Base-by-base conservation (phyloP, 1,140 invertebrate genomes). In the Drosophila cardini region DNA sequence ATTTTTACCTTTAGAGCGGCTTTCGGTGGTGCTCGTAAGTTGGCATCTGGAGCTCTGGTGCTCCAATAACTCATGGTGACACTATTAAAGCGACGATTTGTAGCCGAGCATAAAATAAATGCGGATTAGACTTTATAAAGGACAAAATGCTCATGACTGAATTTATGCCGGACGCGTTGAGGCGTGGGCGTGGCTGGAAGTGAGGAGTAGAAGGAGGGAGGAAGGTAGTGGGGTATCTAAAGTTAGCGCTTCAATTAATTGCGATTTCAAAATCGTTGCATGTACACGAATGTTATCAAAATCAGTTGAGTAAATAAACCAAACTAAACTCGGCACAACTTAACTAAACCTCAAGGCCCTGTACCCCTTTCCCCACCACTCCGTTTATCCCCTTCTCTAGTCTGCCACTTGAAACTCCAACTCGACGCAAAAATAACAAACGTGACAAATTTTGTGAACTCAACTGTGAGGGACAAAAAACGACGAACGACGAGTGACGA, bases 91-190 rank as follows among this genome's bases (percentile, higher is more conserved):
- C 90, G 90, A 90, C 90, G 90, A 91, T 91, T 91, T 91, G 90
- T 91, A 91, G 90, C 87, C 79, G 87, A 71, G 83, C 89, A 91
- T 91, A 91, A 91, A 91, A 91, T 91, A 91, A 91, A 91, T 91
- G 90, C 90, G 90, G 90, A 91, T 91, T 91, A 91, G 90, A 91
- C 90, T 90, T 86, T 91, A 91, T 91, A 91, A 91, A 85, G 90
- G 90, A 91, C 90, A 91, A 91, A 91, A 84, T 89, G 84, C 89
- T 87, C 90, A 76, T 87, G 82, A 73, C 72, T 62, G 85, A 86
- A 91, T 91, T 91, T 90, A 91, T 91, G 87, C 73, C 18, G 50
- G 11, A 53, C 18, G 32, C 55, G n/a, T 67, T 69, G 15, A 40
- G 36, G 21, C 36, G 60, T 63, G 72, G 76, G 76, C 76, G 80